A percentile compares a stretch with the other conserved stretches of the same genome.
phyloP scores from a whole-genome alignment of 2,797 vertebrate species.

The Pelodytes ibericus region DNA sequence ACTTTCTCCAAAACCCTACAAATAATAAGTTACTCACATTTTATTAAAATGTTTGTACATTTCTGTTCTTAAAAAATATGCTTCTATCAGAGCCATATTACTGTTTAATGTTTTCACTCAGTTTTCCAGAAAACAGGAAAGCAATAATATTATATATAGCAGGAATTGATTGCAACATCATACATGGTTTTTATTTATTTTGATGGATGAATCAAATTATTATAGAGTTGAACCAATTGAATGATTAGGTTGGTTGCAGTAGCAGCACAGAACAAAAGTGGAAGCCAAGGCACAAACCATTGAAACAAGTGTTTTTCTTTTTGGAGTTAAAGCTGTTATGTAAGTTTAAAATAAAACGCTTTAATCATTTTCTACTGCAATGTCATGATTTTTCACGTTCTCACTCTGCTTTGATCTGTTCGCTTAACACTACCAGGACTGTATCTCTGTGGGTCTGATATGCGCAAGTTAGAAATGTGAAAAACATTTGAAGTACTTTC shows the following conservation, averaged over 20 bases:
- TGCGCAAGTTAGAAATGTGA: slow-evolving; percentile 22
- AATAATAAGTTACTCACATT: too few relatives aligned
- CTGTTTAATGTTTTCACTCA: too few relatives aligned
- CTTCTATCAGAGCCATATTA: too few relatives aligned
- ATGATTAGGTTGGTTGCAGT: neutral
- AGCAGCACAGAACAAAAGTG: neutral
- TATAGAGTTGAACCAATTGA: neutral
- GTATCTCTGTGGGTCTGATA: slow-evolving; percentile 34
- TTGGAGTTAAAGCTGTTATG: slow-evolving; percentile 13
- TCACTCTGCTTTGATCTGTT: slow-evolving; percentile 44
- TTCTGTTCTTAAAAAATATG: too few relatives aligned
- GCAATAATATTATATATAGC: too few relatives aligned
- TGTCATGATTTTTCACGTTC: slow-evolving; percentile 40
- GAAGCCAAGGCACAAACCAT: neutral
- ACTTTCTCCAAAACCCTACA: too few relatives aligned
- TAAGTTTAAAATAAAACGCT: slow-evolving; percentile 36
- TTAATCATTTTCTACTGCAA: slow-evolving; percentile 49
- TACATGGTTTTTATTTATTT: neutral
- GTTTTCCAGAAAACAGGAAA: too few relatives aligned
- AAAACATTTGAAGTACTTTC: slow-evolving; percentile 20
- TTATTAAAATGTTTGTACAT: too few relatives aligned
- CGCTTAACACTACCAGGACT: slow-evolving; percentile 26
- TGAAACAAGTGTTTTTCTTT: neutral
- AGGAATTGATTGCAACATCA: too few relatives aligned
- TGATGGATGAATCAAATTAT: neutral